Evolutionary conservation across 2,888 invertebrate species (phyloP).

Genomic region (Metallyticus violacea): DNA sequence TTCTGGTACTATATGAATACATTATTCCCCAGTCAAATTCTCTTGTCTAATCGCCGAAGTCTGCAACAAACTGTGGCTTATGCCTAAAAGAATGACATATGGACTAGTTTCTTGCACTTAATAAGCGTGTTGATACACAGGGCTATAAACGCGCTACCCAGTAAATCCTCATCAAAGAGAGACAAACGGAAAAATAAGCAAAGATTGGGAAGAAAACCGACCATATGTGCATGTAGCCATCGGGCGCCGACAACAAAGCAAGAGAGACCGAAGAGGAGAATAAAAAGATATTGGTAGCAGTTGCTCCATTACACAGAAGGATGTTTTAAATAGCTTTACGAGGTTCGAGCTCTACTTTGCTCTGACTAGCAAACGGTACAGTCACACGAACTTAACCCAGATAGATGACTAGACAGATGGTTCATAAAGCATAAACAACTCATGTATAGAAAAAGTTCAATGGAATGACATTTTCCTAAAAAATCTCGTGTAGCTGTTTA

Average conservation of each 20-base stretch:
- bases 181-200: neutral
- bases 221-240: neutral
- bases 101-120: neutral
- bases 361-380: neutral
- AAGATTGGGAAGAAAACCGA: neutral
- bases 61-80: neutral
- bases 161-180: constrained; percentile 4
- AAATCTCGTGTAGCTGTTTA: too few relatives aligned
- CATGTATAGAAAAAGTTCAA: too few relatives aligned
- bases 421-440: too few relatives aligned
- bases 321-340: neutral
- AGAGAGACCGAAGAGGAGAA: neutral
- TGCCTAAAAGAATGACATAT: neutral
- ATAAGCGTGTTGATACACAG: neutral
- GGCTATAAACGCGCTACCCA: neutral
- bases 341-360: neutral
- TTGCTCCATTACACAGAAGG: neutral
- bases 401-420: too few relatives aligned
- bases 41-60: neutral
- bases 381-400: too few relatives aligned
- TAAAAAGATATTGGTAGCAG: neutral
- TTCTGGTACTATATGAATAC: too few relatives aligned
- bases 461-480: too few relatives aligned
- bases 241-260: neutral
- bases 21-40: neutral